Base-by-base conservation (phyloP, 1,140 invertebrate species). In the Ladona fulva region DNA sequence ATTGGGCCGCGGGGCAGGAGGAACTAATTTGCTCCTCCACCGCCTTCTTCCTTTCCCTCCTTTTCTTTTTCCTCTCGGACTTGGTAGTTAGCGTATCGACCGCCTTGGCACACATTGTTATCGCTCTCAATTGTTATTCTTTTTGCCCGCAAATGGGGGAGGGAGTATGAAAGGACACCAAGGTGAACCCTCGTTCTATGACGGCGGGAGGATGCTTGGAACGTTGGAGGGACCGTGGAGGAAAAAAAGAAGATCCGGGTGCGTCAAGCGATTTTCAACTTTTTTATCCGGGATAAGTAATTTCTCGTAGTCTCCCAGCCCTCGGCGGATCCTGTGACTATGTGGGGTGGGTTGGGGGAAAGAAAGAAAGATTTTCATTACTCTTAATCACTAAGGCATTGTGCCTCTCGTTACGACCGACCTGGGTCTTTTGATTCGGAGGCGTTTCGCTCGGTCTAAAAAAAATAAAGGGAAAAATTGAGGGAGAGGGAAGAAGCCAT, bases 381-480 rank as follows among this genome's bases (percentile, higher is more conserved):
- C n/a, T 66, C 52, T 66, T 66, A 66, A 66, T 66, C 52, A 66
- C 52, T 66, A 66, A 19, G 52, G 52, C 52, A 66, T 66, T 66
- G 52, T 66, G 52, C n/a, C 52, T 66, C 52, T 66, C 52, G 52
- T 66, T 66, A 66, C 16, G n/a, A 19, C 52, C 52, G 52, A 66
- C 52, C 52, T 66, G 29, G 29, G 29, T 37, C 52, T 66, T 66
- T 66, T 66, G 52, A 66, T 66, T 66, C 3, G 52, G 52, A 66
- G 52, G 52, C 14, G 52, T 66, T 22, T 66, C 52, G 16, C 52
- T 52, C 19, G 44, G 44, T n/a, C n/a, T 37, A 66, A 66, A 66
- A 66, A 66, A 66, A 66, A 66, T 66, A 66, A 66, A 66, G 52
- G n/a, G n/a, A 66, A 66, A 22, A 66, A 66, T 16, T 52, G 44